phyloP scores from a whole-genome alignment of 1,140 invertebrate genomes.

The Zaprionus camerounensis region DNA sequence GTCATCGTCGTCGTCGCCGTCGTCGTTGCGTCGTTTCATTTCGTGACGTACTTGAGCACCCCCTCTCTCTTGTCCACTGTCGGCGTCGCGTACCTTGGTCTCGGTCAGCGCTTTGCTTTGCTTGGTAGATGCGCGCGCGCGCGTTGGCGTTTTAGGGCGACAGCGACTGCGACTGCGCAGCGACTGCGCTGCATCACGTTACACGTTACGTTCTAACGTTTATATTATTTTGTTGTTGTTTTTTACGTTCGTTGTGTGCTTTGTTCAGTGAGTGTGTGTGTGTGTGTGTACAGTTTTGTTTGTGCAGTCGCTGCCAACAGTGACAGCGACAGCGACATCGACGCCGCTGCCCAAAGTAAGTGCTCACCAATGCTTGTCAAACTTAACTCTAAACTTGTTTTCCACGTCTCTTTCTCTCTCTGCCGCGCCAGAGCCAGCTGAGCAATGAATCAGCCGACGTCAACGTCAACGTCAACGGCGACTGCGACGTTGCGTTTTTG shows the following conservation, averaged over 20 bases:
- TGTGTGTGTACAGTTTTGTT: background rate
- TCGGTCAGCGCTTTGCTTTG: constrained; percentile 33
- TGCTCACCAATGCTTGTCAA: constrained; percentile 29
- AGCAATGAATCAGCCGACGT: constrained; percentile 42
- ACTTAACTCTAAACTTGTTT: constrained; percentile 18
- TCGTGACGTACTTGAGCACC: background rate
- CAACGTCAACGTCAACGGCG: constrained; percentile 10
- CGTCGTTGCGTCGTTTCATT: constrained; percentile 17
- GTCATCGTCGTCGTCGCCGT: background rate
- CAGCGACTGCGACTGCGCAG: constrained; percentile 4
- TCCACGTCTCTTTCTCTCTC: background rate
- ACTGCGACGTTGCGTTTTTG: constrained; percentile 34
- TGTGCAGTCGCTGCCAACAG: background rate
- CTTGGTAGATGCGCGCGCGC: constrained; percentile 2
- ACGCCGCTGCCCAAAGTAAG: constrained; percentile 35
- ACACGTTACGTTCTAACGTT: constrained; percentile 4
- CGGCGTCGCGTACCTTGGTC: constrained; percentile 3
- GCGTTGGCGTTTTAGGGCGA: constrained; percentile 5
- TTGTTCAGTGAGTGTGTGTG: background rate
- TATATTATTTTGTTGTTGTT: background rate
- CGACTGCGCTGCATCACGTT: background rate
- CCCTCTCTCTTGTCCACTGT: background rate
- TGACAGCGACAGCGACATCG: background rate
- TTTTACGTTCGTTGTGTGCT: background rate
- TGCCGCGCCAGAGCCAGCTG: constrained; percentile 29